Evolutionary conservation across 2,797 vertebrate species (phyloP), one percentile per base, ranked within the genome.

Genomic region (Setipinna tenuifilis): DNA sequence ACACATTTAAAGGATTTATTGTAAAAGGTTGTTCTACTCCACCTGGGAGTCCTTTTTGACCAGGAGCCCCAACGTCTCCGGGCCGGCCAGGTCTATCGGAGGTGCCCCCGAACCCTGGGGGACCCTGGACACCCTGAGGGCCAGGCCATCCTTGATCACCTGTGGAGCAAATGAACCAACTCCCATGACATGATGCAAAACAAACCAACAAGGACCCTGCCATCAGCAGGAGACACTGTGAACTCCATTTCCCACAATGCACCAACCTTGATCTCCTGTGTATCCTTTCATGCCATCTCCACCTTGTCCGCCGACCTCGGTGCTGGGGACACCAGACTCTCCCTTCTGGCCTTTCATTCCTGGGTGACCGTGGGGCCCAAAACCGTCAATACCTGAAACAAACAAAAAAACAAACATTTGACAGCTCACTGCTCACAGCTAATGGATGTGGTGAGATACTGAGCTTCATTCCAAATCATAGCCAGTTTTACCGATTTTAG

Each of bases 301-400:
- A 84, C 98, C 98, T 6, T 87, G 90, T 46, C 91, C 35, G 50
- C 98, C 98, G 65, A 88, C 83, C 48, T 94, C 88, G 80, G 87
- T 93, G 91, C 96, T 99, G 3, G 95, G 88, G 44, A 95, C 92
- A 89, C 98, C 98, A 0, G 61, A 87, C 25, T 96, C 95, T 88
- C 98, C 98, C 87, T 90, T 97, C 81, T 94, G 93, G 81, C 98
- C 98, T 71, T 90, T 90, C 9, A 16, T 0, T 17, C 98, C 98
- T 0, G 95, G 89, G 2, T 96, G 94, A 1, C 98, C 98, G 12
- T 90, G 87, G 71, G 91, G 85, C 90, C 98, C 98, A 0, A 75
- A 85, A 68, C n/a, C 58, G 85, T 98, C 96, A 6, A 89, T 83
- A 90, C 98, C 98, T 99, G 85, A 81, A 7, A 48, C 41, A 84